phyloP scores from a whole-genome alignment of 2,113 vertebrate species.

The Bombycilla garrulus region DNA sequence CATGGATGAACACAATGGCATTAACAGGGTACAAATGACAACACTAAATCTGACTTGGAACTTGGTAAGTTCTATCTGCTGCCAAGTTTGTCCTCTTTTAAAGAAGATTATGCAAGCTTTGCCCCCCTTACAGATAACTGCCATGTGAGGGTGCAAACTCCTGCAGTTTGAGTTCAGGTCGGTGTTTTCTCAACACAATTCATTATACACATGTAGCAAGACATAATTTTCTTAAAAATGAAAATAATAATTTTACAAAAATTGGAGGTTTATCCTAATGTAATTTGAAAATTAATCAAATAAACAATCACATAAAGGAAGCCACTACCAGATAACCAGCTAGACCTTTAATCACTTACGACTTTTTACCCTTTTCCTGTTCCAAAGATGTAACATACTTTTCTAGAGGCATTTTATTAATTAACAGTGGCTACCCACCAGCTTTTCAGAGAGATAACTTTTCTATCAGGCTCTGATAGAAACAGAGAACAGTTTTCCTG shows the following conservation, averaged over 20 bases:
- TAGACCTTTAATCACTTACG: not conserved
- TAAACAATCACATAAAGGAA: not conserved
- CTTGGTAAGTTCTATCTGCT: not conserved
- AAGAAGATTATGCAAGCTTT: not conserved
- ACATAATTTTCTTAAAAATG: not conserved
- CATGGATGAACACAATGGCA: not conserved
- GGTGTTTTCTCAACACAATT: not conserved
- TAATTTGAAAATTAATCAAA: not conserved
- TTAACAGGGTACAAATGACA: not conserved
- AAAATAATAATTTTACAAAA: not conserved
- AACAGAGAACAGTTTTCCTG: not conserved
- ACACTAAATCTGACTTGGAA: not conserved
- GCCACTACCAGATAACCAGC: not conserved
- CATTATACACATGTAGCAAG: not conserved
- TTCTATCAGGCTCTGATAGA: not conserved
- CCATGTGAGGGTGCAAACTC: not conserved
- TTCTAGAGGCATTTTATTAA: not conserved
- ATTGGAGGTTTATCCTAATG: not conserved
- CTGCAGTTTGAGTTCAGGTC: not conserved
- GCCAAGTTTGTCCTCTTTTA: not conserved
- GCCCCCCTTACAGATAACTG: not conserved
- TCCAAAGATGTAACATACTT: not conserved
- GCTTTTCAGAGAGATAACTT: not conserved
- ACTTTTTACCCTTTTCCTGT: not conserved
- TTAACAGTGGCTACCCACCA: not conserved